phyloP scores from a whole-genome alignment of 2,797 vertebrate genomes.

The Varecia variegata region DNA sequence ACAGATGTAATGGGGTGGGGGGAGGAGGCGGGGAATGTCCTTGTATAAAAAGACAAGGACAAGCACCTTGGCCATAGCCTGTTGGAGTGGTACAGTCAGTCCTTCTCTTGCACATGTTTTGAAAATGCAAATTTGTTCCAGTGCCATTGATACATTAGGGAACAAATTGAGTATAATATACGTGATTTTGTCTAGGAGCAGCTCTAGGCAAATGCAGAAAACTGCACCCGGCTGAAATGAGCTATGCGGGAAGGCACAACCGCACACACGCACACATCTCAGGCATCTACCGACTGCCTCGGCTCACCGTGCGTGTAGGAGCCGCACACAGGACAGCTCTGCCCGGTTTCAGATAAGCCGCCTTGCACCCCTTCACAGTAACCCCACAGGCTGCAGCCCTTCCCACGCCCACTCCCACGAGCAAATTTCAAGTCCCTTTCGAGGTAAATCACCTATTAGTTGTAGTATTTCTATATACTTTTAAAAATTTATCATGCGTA shows the following conservation, averaged over 20 bases:
- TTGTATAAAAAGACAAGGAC: neutral
- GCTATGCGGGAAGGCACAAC: neutral
- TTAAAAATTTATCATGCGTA: neutral
- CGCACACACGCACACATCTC: neutral
- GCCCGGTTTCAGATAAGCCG: neutral
- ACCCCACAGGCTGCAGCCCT: neutral
- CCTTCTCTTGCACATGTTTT: neutral
- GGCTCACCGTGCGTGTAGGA: neutral
- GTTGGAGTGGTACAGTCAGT: neutral
- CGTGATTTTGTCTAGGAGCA: neutral
- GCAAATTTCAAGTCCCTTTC: neutral
- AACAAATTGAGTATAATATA: neutral
- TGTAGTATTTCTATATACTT: neutral
- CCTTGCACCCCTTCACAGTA: neutral
- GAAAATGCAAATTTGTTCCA: neutral
- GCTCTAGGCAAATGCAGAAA: neutral
- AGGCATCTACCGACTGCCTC: too few relatives aligned
- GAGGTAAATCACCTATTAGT: neutral
- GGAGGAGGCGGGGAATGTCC: too few relatives aligned
- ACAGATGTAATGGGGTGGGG: neutral
- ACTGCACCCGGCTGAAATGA: too few relatives aligned
- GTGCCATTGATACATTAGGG: neutral
- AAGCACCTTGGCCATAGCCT: neutral
- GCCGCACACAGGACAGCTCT: neutral
- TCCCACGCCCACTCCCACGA: neutral